Conservation (phyloP, 2,113 vertebrate species). For the Haliaeetus leucogaster region DNA sequence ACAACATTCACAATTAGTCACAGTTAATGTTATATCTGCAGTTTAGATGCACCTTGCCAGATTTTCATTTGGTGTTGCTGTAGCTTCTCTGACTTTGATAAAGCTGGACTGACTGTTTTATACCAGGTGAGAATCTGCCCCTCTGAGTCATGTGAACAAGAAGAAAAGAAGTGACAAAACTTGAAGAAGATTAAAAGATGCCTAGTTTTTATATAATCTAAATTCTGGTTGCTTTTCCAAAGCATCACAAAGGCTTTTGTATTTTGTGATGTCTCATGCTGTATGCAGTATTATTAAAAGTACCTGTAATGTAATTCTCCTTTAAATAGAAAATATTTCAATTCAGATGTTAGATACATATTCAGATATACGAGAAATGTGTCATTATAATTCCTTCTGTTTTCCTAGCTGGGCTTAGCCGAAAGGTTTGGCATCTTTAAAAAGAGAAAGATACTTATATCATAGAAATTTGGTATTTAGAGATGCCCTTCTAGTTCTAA, state of each 20-base stretch:
- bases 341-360: neutral
- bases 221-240: constrained; percentile 25
- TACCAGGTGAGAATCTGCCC: constrained; percentile 18
- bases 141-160: constrained; percentile 11
- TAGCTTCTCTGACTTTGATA: constrained; percentile 37
- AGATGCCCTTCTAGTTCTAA: neutral
- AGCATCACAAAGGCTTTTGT: neutral
- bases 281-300: neutral
- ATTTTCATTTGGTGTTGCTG: neutral
- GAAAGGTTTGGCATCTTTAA: neutral
- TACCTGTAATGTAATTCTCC: neutral
- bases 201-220: constrained; percentile 38
- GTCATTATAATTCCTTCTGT: neutral
- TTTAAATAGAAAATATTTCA: neutral
- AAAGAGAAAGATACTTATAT: neutral
- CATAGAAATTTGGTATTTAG: neutral
- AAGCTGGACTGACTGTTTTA: constrained; percentile 38
- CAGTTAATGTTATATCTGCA: constrained; percentile 5
- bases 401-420: neutral
- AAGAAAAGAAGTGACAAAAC: constrained; percentile 12
- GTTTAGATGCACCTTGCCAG: constrained; percentile 3
- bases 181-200: constrained; percentile 25
- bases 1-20: constrained; percentile 14
- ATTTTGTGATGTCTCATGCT: neutral
- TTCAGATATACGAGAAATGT: neutral